Percentiles rank a stretch among this genome's conserved stretches.
phyloP scores from a whole-genome alignment of 1,140 invertebrate species.

The Acromyrmex echinatior region DNA sequence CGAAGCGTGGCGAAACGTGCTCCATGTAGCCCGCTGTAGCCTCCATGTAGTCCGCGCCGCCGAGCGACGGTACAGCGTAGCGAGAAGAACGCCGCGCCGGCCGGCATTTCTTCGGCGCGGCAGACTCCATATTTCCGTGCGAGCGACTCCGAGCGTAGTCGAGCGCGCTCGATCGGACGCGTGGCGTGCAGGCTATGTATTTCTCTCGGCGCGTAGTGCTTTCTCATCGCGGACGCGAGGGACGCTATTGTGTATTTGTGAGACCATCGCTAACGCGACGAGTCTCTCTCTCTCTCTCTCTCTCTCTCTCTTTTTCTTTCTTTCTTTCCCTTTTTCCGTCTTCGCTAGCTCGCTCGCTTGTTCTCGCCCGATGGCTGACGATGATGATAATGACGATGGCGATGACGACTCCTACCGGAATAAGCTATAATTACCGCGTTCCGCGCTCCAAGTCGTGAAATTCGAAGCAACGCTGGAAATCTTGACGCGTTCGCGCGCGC shows the following conservation, averaged over 20 bases:
- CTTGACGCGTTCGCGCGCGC: neutral
- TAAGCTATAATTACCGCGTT: slow-evolving; percentile 80
- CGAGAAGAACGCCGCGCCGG: slow-evolving; percentile 79
- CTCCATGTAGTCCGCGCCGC: slow-evolving; percentile 6
- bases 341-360: slow-evolving; percentile 16
- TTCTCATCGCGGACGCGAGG: slow-evolving; percentile 28
- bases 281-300: neutral
- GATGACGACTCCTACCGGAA: slow-evolving; percentile 80
- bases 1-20: slow-evolving; percentile 3
- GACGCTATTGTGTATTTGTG: slow-evolving; percentile 77
- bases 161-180: slow-evolving; percentile 45
- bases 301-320: neutral
- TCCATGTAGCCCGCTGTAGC: no score
- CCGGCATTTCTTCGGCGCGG: slow-evolving; percentile 77
- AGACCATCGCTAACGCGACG: slow-evolving; percentile 64
- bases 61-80: slow-evolving; percentile 58
- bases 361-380: slow-evolving; percentile 51
- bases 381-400: slow-evolving; percentile 41
- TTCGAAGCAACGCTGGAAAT: slow-evolving; percentile 41
- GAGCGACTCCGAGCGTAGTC: neutral
- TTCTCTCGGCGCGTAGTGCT: slow-evolving; percentile 45
- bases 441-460: slow-evolving; percentile 50
- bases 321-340: neutral
- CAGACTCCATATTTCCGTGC: slow-evolving; percentile 47
- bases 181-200: neutral